Base-by-base conservation (phyloP, 2,113 vertebrate genomes). In the Cyanoderma ruficeps region DNA sequence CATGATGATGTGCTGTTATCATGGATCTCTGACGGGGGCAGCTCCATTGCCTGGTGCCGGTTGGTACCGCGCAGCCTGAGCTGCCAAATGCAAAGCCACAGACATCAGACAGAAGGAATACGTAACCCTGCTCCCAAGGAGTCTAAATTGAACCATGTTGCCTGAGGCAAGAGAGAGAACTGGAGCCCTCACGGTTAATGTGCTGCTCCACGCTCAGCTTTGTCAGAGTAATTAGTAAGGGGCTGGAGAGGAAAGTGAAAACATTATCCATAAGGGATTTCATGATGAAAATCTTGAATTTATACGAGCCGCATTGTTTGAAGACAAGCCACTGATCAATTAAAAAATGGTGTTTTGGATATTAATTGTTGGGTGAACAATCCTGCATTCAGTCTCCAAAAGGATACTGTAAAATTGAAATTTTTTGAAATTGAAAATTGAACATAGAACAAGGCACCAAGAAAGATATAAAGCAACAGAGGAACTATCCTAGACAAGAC, bases 21-120 rank as follows among this genome's bases (percentile, higher is more conserved):
- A 0, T 75, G 53, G 76, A 41, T 83, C 68, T 79, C 44, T 4
- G 16, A 23, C 0, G 0, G 41, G 75, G 30, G 79, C 19, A 16
- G 70, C 44, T 68, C 63, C 10, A 0, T 33, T 81, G 91, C 96
- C 93, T 94, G 89, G 96, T 96, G 69, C 91, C 0, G 33, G n/a
- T 6, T 86, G 93, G 95, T 89, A 94, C 93, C 13, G 0, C 0
- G 3, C 47, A 37, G 80, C 69, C 87, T 15, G 55, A 12, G 59
- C 93, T 81, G 95, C 83, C 96, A 84, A 74, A 35, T 47, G 80
- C 87, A 85, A 87, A 83, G 80, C 76, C 55, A 21, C 1, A 20
- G 64, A 27, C 77, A 46, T n/a, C 80, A 65, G 76, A 25, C 64
- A 61, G 91, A 42, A 69, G 46, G 55, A 88, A 37, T 28, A 61